Evolutionary conservation across 2,113 vertebrate species (phyloP), one percentile per base, ranked within the genome.

Genomic region (Chitala chitala): DNA sequence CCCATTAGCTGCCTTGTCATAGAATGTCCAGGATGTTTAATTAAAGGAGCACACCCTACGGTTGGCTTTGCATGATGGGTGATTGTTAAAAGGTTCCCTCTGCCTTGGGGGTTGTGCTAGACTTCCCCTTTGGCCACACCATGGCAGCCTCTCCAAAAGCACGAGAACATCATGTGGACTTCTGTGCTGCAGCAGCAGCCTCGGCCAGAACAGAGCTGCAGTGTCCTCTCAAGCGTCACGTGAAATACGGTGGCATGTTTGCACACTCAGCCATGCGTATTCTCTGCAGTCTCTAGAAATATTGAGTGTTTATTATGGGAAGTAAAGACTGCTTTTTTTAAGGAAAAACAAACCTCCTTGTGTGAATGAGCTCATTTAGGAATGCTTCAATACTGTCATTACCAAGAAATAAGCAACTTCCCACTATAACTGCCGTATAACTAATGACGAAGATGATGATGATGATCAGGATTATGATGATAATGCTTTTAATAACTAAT

Each of bases 31-130:
- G 4, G 13, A 24, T 68, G 40, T 38, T 68, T 68, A 68, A 68
- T 68, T 68, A 68, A 68, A 68, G 26, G 64, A 46, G 33, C 29
- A 13, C 12, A 38, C 42, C 40, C 42, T 24, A 24, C 5, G 24
- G 15, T 48, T 68, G 22, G 42, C 22, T 46, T 68, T 68, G 22
- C 44, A 46, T 26, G 64, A 68, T 26, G 26, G 42, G 17, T 9
- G 64, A 46, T 42, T 68, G 40, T 46, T 68, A 48, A 68, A 48
- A 38, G 64, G 7, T n/a, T 46, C 64, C 24, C 42, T 44, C 64
- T 26, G 53, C 15, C 53, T 55, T 12, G 12, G 44, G 12, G 12
- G 12, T 12, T 46, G 44, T 46, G 44, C 44, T 46, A 4, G 44
- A 12, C 53, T n/a, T n/a, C 6, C n/a, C 53, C 20, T 20, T 22